A percentile compares a stretch with the other conserved stretches of the same genome.
Evolutionary conservation across 2,113 vertebrate species (phyloP).

Genomic region (Ginglymostoma cirratum): DNA sequence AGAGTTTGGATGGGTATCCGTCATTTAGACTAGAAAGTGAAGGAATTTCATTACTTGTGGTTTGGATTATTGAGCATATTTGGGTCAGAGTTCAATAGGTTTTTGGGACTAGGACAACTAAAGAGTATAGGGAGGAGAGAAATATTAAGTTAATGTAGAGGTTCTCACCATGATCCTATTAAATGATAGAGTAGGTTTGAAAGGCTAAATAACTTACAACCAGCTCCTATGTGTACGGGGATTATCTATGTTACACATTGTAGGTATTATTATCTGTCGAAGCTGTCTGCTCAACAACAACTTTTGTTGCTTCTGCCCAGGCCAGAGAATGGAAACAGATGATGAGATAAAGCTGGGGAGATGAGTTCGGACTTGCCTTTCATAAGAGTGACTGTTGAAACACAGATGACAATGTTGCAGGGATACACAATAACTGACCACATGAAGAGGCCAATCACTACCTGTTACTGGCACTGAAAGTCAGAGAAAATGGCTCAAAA

Average conservation of each 20-base stretch:
- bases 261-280: neutral
- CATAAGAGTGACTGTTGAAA: neutral
- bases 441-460: neutral
- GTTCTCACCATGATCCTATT: too few species aligned
- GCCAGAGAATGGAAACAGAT: slow-evolving; percentile 19
- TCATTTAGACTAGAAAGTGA: neutral
- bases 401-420: neutral
- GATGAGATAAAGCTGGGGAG: neutral
- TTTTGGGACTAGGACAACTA: too few species aligned
- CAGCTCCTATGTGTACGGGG: neutral
- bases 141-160: too few species aligned
- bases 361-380: neutral
- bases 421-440: neutral
- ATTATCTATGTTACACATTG: neutral
- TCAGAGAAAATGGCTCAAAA: neutral
- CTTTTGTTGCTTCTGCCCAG: slow-evolving; percentile 5
- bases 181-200: too few species aligned
- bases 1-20: neutral
- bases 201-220: too few species aligned
- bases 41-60: neutral
- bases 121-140: too few species aligned
- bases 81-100: too few species aligned
- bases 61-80: too few species aligned
- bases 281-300: neutral
- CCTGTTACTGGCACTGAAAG: neutral